Evolutionary conservation across 2,113 vertebrate genomes (phyloP), one percentile per base, ranked within the genome.

Genomic region (Platycercus adscitus): DNA sequence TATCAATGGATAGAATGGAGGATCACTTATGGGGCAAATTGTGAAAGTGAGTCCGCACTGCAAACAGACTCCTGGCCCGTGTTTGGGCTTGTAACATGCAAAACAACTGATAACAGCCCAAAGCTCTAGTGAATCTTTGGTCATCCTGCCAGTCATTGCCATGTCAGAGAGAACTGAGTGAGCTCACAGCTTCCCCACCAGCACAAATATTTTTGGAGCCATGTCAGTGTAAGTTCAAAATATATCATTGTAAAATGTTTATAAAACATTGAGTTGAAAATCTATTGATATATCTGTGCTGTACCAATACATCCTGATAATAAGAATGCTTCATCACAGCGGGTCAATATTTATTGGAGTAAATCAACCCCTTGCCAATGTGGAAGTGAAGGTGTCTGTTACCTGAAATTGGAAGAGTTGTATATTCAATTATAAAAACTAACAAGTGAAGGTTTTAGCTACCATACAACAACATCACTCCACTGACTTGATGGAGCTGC

Each of bases 291-390:
- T 81, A 88, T 91, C 89, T 89, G 81, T 71, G 76, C 70, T 91
- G 49, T 94, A 86, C 88, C 92, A 96, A 91, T 94, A 71, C 76
- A 77, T 96, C 93, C 93, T 93, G 83, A 44, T 97, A 96, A 95
- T 95, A 95, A 85, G 92, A 95, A 91, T 39, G 81, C 88, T 96
- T 96, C 93, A 94, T 96, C 96, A 95, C 91, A 95, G 61, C 73
- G 69, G 86, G 92, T 95, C 96, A 87, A 76, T 96, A 96, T 86
- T 95, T 95, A 89, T 49, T 90, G 91, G 78, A 88, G 91, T 96
- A 97, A 96, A 96, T 97, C 97, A 96, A 69, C 75, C 76, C 60
- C 93, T 96, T 88, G 89, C 72, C 87, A 93, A 77, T 80, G 87
- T 65, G 47, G 87, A 95, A 92, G 91, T 88, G 53, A 81, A 97